A percentile compares a stretch with the other conserved stretches of the same genome.
Conservation (phyloP, 2,888 invertebrate species). For the Stictocephala bisonia region DNA sequence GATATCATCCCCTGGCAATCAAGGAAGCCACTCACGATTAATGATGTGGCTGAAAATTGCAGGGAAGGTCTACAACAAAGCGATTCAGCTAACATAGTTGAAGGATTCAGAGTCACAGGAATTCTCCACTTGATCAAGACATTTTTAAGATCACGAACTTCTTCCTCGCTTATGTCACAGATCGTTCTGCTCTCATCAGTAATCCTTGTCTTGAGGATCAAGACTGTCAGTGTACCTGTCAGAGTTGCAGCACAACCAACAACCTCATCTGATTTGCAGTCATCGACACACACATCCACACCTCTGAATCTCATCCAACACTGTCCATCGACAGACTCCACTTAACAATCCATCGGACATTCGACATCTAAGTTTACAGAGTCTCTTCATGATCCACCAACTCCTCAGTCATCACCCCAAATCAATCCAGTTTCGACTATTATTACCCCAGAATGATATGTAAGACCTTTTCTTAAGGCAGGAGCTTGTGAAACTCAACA, state of each 20-base stretch:
- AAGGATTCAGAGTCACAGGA: too few relatives aligned
- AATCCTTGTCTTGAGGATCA: background rate
- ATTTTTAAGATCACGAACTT: too few relatives aligned
- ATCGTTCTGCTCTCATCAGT: background rate
- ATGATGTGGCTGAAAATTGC: conserved; percentile 33
- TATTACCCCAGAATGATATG: conserved; percentile 8
- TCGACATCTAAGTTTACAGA: conserved; percentile 8
- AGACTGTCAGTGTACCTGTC: background rate
- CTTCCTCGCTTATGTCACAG: too few relatives aligned
- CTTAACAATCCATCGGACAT: background rate
- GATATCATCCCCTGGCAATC: conserved; percentile 39
- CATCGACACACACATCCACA: background rate
- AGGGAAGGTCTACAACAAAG: conserved; percentile 24
- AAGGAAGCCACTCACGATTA: conserved; percentile 34
- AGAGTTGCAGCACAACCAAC: conserved; percentile 11
- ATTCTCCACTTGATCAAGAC: too few relatives aligned
- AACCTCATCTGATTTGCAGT: conserved; percentile 16
- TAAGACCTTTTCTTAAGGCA: conserved; percentile 29
- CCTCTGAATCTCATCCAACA: background rate
- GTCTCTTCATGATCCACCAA: conserved; percentile 1
- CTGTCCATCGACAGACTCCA: conserved; percentile 17
- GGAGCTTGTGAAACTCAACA: conserved; percentile 28
- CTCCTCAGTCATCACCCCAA: conserved; percentile 12
- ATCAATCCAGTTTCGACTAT: background rate
- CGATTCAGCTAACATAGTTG: too few relatives aligned